Base-by-base conservation (phyloP, 2,888 invertebrate species). In the Caenorhabditis sulstoni region DNA sequence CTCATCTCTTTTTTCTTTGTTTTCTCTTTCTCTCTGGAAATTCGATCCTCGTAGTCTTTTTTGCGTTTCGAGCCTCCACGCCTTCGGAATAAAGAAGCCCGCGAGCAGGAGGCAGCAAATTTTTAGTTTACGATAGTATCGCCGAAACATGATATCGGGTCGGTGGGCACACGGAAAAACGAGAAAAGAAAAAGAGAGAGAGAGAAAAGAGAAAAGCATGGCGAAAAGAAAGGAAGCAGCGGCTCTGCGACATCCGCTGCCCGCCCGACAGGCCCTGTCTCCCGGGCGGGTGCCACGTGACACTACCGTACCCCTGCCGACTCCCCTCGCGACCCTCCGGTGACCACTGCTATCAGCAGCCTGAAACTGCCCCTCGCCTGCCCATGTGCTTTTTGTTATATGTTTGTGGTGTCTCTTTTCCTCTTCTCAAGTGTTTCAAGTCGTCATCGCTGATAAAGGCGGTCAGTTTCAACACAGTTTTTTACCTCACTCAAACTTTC, bases 61-160 rank as follows among this genome's bases (percentile, higher is more conserved):
- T 71, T 57, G 37, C 53, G 53, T 57, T 64, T 71, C 57, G 58
- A 50, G 58, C 53, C 47, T 57, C 71, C 57, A 64, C 71, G 64
- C 64, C 62, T 62, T 49, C 62, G 53, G 64, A 61, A 44, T 3
- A 29, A 29, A 29, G 29, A 7, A 7, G 71, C 59, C 47, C 12
- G 58, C 37, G 62, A 49, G 49, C 71, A 71, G 71, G 62, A 71
- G 29, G 49, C 71, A 71, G 71, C 71, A 71, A 71, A 71, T 71
- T 64, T 71, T 71, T 71, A 62, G 71, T 71, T 64, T 64, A 71
- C 71, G 71, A 62, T 71, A 71, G 71, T 71, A 71, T 71, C 71
- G 71, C 71, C 12, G 71, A 71, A 71, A 71, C 71, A 71, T 71
- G 71, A 71, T 71, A 71, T 71, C 71, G 71, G 62, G 49, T 61